Evolutionary conservation across 2,888 invertebrate genomes (phyloP).

Genomic region (Eupithecia pulchellata): DNA sequence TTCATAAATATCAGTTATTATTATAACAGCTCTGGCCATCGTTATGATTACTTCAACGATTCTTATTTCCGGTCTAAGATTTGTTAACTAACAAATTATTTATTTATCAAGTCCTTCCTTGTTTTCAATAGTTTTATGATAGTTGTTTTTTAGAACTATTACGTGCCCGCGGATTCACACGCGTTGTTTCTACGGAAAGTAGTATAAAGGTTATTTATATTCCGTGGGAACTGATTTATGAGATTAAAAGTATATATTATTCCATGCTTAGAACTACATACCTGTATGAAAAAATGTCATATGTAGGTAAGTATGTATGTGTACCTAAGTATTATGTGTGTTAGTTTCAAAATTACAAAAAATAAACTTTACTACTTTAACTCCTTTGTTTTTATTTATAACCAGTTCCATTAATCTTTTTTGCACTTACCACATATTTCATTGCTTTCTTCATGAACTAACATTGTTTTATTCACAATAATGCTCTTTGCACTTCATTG

Average conservation of each 20-base stretch:
- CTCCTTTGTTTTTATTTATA: not conserved
- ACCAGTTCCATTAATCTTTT: not conserved
- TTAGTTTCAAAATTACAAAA: not conserved
- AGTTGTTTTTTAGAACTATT: not conserved
- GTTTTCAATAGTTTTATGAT: slow-evolving; percentile 35
- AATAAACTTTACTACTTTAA: not conserved
- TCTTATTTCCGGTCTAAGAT: slow-evolving; percentile 39
- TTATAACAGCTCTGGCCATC: slow-evolving; percentile 30
- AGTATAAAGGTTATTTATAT: too few species aligned
- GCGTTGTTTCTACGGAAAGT: not conserved
- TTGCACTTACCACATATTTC: not conserved
- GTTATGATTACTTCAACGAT: slow-evolving; percentile 39
- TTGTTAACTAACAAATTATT: slow-evolving; percentile 36
- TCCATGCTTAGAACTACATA: not conserved
- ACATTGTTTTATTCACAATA: not conserved
- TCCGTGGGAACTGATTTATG: not conserved
- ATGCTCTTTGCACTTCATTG: slow-evolving; percentile 14
- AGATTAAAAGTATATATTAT: not conserved
- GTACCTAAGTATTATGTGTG: too few species aligned
- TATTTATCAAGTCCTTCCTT: slow-evolving; percentile 34
- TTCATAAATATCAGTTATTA: slow-evolving; percentile 18
- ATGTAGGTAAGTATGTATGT: too few species aligned
- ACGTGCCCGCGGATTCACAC: not conserved
- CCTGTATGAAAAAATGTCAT: not conserved
- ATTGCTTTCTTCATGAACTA: not conserved